phyloP scores from a whole-genome alignment of 2,113 vertebrate genomes.

The Protomyctophum bolini region DNA sequence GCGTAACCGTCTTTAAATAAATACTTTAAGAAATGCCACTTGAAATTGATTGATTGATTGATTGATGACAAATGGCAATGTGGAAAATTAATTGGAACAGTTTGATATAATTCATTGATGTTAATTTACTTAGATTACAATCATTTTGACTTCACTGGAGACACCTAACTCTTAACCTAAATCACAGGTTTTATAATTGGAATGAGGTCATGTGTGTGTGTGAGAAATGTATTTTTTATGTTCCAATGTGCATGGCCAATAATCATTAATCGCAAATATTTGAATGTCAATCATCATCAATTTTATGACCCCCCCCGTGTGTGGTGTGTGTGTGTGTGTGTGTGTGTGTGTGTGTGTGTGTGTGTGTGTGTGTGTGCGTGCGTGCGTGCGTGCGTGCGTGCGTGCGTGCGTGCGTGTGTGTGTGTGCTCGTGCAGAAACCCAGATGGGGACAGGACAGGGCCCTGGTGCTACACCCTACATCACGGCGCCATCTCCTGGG shows the following conservation, averaged over 20 bases:
- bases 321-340: neutral
- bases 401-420: slow-evolving; percentile 36
- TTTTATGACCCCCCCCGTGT: neutral
- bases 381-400: slow-evolving; percentile 16
- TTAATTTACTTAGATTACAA: no score
- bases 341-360: slow-evolving; percentile 5
- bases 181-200: neutral
- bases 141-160: no score
- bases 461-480: slow-evolving; percentile 92
- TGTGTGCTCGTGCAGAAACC: slow-evolving; percentile 82
- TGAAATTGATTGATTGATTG: no score
- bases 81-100: no score
- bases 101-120: no score
- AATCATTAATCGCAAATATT: no score
- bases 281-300: neutral
- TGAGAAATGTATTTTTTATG: no score
- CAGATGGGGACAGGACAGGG: slow-evolving; percentile 82
- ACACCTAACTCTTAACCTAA: no score
- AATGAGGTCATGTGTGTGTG: neutral
- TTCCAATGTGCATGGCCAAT: neutral
- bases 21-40: no score
- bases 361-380: slow-evolving; percentile 7
- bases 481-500: slow-evolving; percentile 87
- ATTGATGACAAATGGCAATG: no score
- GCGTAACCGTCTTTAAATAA: no score